Conservation (phyloP, 1,140 invertebrate genomes). For the Zaprionus capensis region DNA sequence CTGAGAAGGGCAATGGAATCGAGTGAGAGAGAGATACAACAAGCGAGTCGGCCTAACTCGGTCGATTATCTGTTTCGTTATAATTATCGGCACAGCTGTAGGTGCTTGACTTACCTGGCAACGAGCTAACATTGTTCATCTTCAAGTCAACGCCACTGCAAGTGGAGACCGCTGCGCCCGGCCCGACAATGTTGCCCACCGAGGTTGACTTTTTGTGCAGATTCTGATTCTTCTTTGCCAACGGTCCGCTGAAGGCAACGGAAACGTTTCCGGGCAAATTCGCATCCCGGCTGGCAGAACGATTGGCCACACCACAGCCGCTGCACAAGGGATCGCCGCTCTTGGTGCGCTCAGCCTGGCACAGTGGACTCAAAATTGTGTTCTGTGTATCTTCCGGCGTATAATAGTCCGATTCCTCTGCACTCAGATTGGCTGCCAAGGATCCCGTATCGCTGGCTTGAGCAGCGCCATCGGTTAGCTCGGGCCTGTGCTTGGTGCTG, state of each 20-base stretch:
- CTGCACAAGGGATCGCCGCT: constrained; percentile 64
- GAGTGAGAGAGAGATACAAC: not conserved
- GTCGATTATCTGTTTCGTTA: not conserved
- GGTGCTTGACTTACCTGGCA: constrained; percentile 62
- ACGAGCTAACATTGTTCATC: constrained; percentile 73
- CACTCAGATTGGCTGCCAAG: constrained; percentile 51
- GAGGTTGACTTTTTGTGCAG: constrained; percentile 82
- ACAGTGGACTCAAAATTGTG: constrained; percentile 86
- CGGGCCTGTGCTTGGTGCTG: constrained; percentile 43
- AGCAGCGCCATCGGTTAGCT: constrained; percentile 21
- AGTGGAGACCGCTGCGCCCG: constrained; percentile 27
- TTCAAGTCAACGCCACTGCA: constrained; percentile 46
- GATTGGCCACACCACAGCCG: constrained; percentile 13
- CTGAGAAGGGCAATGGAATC: constrained; percentile 31
- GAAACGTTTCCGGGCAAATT: constrained; percentile 31
- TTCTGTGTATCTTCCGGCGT: constrained; percentile 89
- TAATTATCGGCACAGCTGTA: not conserved
- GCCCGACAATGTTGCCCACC: constrained; percentile 76
- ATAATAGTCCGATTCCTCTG: constrained; percentile 90
- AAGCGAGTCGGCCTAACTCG: not conserved
- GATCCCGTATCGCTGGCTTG: constrained; percentile 29
- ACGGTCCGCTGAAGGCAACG: constrained; percentile 58
- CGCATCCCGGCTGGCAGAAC: constrained; percentile 5
- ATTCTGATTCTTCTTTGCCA: constrained; percentile 60
- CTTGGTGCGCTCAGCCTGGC: constrained; percentile 73